phyloP scores from a whole-genome alignment of 1,140 invertebrate genomes.

The Aphaenogaster floridana region DNA sequence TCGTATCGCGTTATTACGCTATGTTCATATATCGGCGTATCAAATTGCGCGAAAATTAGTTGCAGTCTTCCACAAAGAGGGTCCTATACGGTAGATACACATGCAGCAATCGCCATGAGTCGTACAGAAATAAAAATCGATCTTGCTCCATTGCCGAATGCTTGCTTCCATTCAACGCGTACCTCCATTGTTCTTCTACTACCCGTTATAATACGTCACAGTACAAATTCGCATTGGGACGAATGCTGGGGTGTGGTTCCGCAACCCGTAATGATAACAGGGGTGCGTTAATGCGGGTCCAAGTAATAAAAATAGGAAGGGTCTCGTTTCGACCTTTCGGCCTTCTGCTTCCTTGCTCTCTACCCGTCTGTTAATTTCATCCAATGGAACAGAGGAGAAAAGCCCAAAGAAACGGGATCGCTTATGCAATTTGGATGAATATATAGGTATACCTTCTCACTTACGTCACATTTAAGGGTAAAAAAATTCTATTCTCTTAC shows the following conservation, averaged over 20 bases:
- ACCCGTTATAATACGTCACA: conserved; percentile 45
- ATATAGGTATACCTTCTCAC: neutral
- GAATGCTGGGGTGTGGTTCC: conserved; percentile 31
- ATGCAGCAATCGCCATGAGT: neutral
- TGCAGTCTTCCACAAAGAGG: neutral
- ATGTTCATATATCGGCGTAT: neutral
- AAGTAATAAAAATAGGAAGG: conserved; percentile 69
- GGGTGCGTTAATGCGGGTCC: conserved; percentile 72
- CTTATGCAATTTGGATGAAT: conserved; percentile 7
- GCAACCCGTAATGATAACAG: conserved; percentile 65
- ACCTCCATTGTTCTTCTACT: conserved; percentile 49
- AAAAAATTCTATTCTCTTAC: neutral
- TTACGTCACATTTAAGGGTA: neutral
- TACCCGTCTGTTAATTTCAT: conserved; percentile 55
- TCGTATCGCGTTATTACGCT: neutral
- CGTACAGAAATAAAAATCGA: conserved; percentile 10
- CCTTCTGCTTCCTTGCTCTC: neutral
- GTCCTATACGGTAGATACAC: neutral
- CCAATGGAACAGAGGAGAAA: conserved; percentile 48
- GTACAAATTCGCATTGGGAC: conserved; percentile 37
- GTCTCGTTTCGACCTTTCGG: neutral
- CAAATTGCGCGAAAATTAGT: conserved; percentile 38
- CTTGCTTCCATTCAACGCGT: conserved; percentile 34
- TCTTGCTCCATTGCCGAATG: neutral
- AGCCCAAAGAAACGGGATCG: conserved; percentile 15